Evolutionary conservation across 1,140 invertebrate genomes (phyloP).

Genomic region (Metaphire vulgaris): DNA sequence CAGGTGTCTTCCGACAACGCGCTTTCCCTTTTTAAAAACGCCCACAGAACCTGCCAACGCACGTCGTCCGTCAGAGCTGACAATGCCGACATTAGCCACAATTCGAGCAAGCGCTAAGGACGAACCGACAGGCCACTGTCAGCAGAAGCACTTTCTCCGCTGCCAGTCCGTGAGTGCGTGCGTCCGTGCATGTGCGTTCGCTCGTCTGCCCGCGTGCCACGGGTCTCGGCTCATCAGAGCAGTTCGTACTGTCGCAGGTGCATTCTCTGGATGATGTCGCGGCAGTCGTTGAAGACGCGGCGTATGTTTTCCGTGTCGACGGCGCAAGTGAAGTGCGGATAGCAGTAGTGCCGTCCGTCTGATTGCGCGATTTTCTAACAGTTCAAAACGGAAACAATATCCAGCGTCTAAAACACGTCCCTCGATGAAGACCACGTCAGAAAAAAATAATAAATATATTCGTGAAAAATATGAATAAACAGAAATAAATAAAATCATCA

Average conservation of each 20-base stretch:
- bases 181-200: background rate
- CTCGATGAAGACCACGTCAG: too few species aligned
- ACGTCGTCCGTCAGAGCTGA: background rate
- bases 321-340: conserved; percentile 99
- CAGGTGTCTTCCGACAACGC: too few species aligned
- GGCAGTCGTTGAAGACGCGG: conserved; percentile 99
- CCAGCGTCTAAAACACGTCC: too few species aligned
- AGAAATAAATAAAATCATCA: too few species aligned
- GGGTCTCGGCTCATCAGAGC: too few species aligned
- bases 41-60: background rate
- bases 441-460: too few species aligned
- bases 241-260: conserved; percentile 98
- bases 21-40: too few species aligned
- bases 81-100: background rate
- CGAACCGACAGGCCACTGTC: background rate
- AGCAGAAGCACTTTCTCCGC: background rate
- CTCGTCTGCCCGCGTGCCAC: background rate
- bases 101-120: background rate
- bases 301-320: conserved; percentile 99
- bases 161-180: background rate
- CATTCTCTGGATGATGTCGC: conserved; percentile 99
- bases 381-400: too few species aligned
- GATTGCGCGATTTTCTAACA: conserved; percentile 11
- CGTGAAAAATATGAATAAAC: too few species aligned
- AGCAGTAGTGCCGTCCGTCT: conserved; percentile 98